Evolutionary conservation across 1,140 invertebrate species (phyloP).

Genomic region (Aphis craccivora): DNA sequence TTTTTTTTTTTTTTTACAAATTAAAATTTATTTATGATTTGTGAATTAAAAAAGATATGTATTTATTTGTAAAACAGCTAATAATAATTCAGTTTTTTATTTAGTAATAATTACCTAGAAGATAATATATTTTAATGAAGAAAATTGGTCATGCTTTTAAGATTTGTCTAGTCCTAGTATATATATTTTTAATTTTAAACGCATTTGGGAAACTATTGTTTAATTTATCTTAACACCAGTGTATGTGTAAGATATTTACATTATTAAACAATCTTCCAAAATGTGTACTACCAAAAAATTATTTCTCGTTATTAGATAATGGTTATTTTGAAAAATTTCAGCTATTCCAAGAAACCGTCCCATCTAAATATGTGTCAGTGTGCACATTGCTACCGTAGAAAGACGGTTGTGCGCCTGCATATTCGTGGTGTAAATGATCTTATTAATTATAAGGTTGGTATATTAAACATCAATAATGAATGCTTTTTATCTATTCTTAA

Average conservation of each 20-base stretch:
- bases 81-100: neutral
- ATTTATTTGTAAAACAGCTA: neutral
- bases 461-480: constrained; percentile 31
- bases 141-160: constrained; percentile 47
- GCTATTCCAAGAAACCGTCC: constrained; percentile 48
- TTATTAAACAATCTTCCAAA: constrained; percentile 28
- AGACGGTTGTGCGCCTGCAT: neutral
- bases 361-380: constrained; percentile 47
- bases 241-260: neutral
- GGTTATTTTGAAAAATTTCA: constrained; percentile 58
- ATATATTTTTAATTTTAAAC: neutral
- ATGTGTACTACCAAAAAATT: neutral
- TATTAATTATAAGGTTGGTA: constrained; percentile 55
- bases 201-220: neutral
- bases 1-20: neutral
- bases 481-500: neutral
- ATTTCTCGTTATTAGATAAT: constrained; percentile 58
- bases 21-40: neutral
- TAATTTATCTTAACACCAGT: neutral
- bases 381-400: constrained; percentile 46
- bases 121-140: neutral
- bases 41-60: neutral
- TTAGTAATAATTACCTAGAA: constrained; percentile 3
- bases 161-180: neutral
- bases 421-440: constrained; percentile 39